These are phyloP conservation scores for Tachuris rubrigastra DNA, from an alignment of 2,113 vertebrate genomes.

Conservation along the genomic window DNA sequence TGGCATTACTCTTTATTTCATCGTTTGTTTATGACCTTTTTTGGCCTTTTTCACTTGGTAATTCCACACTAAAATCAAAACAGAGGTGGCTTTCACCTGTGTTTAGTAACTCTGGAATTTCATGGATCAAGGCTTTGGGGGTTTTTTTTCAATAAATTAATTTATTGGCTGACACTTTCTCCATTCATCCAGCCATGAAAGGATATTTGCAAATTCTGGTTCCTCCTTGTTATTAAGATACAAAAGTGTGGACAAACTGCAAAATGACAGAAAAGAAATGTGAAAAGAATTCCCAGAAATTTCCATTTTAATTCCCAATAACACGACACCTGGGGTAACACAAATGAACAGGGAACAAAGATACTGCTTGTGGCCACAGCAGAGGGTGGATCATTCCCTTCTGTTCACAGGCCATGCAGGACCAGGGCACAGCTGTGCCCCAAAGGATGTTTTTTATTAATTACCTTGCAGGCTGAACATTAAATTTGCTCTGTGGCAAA, in stretches of 20 bases:
- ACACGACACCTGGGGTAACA: neutral
- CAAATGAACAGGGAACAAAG: neutral
- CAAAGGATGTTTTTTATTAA: neutral
- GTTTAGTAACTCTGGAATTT: neutral
- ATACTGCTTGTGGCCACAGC: neutral
- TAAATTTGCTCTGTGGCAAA: neutral
- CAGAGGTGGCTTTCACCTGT: neutral
- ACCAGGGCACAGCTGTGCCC: neutral
- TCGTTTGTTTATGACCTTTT: neutral
- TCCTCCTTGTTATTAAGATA: neutral
- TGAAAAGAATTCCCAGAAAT: neutral
- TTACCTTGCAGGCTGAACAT: neutral
- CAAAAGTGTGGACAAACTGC: fast-evolving
- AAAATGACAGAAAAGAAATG: neutral
- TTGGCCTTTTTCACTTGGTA: neutral
- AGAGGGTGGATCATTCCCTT: neutral
- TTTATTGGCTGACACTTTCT: fast-evolving
- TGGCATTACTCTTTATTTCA: neutral
- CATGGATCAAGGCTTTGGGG: fast-evolving
- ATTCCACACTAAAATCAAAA: neutral
- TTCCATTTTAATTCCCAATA: neutral
- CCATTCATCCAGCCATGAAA: neutral
- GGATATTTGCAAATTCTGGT: neutral
- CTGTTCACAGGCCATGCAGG: neutral
- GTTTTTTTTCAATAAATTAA: neutral